Evolutionary conservation across 1,140 invertebrate species (phyloP), one percentile per base, ranked within the genome.

Genomic region (Colletes gigas): DNA sequence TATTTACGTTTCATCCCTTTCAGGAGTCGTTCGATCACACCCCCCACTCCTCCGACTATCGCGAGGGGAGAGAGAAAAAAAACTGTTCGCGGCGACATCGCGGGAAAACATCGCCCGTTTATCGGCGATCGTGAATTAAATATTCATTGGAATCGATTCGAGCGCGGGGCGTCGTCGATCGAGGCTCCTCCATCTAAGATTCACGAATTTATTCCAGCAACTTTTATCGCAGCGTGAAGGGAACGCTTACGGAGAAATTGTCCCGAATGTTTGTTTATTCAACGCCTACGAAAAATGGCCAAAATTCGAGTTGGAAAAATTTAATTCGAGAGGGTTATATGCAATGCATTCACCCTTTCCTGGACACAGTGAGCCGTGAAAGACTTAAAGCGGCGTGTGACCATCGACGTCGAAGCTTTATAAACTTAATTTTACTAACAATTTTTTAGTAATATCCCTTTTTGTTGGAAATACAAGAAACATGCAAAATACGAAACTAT

Each of bases 151-250:
- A 47, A 67, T 76, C 73, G 73, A 67, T 57, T 76, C 39, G 41
- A 67, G 39, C 41, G n/a, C 41, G 39, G 9, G 5, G 6, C 63
- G 52, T 17, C 21, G 30, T 55, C 47, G 62, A 15, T 47, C 44
- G 44, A 47, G 30, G 30, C 30, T 47, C 44, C 9, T 47, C 44
- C 44, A 76, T 76, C 73, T 57, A 76, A 76, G 63, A 76, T 66
- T 76, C 73, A 76, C 67, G 73, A 67, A 76, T 67, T 67, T 76
- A 76, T 55, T 66, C 62, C 50, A 76, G 63, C 19, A 59, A 76
- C 63, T 67, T 76, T 67, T 67, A 76, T 67, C 63, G 52, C 4
- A 21, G 5, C 19, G n/a, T 9, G 2, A 8, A 47, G 14, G 63
- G 41, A 21, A 66, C 65, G 65, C n/a, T 66, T 66, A 12, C 41